Percentiles rank a stretch among this genome's conserved stretches.
Evolutionary conservation across 2,888 invertebrate genomes (phyloP).

Genomic region (Meliscaeva auricollis): DNA sequence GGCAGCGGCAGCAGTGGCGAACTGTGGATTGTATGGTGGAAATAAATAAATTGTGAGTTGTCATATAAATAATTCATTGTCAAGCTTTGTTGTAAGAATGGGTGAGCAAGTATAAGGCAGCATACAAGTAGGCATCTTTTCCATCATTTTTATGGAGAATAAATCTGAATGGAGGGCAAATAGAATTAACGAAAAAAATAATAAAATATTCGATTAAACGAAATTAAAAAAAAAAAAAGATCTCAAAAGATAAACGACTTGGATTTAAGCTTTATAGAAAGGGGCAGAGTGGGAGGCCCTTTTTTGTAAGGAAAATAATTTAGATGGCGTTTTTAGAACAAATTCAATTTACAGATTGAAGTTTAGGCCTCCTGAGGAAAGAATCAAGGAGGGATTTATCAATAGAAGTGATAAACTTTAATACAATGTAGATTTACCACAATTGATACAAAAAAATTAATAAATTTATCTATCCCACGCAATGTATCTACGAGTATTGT

Average conservation of each 20-base stretch:
- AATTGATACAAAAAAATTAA: no score
- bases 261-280: slow-evolving; percentile 12
- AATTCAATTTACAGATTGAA: no score
- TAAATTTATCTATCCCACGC: no score
- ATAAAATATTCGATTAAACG: slow-evolving; percentile 58
- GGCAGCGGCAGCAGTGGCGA: neutral
- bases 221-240: slow-evolving; percentile 4
- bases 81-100: slow-evolving; percentile 54
- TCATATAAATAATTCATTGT: slow-evolving; percentile 74
- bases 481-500: no score
- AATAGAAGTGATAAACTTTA: no score
- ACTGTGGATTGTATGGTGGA: slow-evolving; percentile 36
- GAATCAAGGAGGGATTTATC: no score
- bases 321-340: neutral
- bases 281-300: neutral
- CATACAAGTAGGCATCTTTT: slow-evolving; percentile 64
- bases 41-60: slow-evolving; percentile 65
- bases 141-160: slow-evolving; percentile 59
- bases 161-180: slow-evolving; percentile 55
- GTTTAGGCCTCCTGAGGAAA: no score
- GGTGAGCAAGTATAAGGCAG: slow-evolving; percentile 9
- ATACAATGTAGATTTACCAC: no score
- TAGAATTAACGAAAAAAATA: slow-evolving; percentile 25
- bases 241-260: slow-evolving; percentile 14
- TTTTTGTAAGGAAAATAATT: neutral